Evolutionary conservation across 2,113 vertebrate genomes (phyloP).

Genomic region (Rana temporaria): DNA sequence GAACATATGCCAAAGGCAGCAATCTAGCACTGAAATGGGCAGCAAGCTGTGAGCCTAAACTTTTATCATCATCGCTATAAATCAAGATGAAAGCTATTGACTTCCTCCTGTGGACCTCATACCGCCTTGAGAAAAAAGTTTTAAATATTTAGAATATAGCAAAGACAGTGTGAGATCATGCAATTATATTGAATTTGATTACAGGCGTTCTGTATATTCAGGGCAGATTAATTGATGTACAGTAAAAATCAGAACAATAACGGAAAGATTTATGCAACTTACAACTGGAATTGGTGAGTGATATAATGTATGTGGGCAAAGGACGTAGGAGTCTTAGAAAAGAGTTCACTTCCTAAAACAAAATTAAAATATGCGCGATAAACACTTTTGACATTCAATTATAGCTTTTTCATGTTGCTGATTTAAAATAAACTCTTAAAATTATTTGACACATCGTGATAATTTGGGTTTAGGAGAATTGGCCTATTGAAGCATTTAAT

Average conservation of each 20-base stretch:
- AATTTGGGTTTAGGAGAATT: no score
- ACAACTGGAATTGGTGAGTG: neutral
- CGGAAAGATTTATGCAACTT: neutral
- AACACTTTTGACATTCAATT: no score
- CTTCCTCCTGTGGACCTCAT: constrained; percentile 74
- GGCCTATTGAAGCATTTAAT: no score
- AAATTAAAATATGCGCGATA: no score
- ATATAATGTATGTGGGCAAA: neutral
- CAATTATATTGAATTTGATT: constrained; percentile 57
- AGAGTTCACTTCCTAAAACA: neutral
- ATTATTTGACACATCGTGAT: no score
- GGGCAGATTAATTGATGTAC: constrained; percentile 45
- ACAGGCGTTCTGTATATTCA: constrained; percentile 18
- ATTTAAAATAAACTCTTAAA: no score
- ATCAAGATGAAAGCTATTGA: constrained; percentile 80
- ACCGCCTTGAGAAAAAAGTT: constrained; percentile 69
- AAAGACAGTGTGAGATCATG: constrained; percentile 57
- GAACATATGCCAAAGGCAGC: constrained; percentile 77
- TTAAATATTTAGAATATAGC: constrained; percentile 72
- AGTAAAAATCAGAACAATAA: constrained; percentile 5
- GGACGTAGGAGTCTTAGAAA: neutral
- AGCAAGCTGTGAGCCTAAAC: constrained; percentile 79
- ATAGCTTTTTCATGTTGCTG: no score
- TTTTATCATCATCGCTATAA: constrained; percentile 80
- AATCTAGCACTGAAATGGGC: constrained; percentile 72